Base-by-base conservation (phyloP, 2,113 vertebrate genomes). In the Arothron firmamentum region DNA sequence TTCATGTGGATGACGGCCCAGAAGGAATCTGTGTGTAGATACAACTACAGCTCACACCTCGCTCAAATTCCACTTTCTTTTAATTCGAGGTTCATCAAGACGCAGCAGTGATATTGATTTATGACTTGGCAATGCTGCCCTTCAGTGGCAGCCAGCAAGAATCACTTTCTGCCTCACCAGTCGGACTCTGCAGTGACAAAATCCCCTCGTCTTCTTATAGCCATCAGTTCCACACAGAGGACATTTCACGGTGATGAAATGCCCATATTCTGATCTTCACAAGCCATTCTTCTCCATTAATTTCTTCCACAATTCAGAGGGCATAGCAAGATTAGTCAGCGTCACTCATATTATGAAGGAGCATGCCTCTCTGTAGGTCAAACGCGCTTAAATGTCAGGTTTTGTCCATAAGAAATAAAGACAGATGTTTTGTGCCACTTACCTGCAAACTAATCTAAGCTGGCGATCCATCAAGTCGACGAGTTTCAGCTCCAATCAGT, bases 111-210 rank as follows among this genome's bases (percentile, higher is more conserved):
- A 64, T 80, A 78, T 80, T 87, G 83, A 87, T 85, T 87, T 83
- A 85, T 70, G 80, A 84, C 77, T 88, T 89, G 87, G 78, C 86
- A 85, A 89, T 89, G 72, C 87, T 89, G 87, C 84, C 87, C 84
- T 89, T 85, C 86, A 85, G 87, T 89, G 87, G 87, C 75, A 88
- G 77, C 53, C 58, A 69, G 67, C 62, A 62, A 77, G 84, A 85
- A 88, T 78, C 68, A 78, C 87, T 81, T 74, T 75, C 62, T 61
- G 51, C 45, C 53, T n/a, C 62, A 48, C 58, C 62, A 64, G 47
- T 54, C 59, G 20, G 12, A 58, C 28, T 41, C 56, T 55, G 19
- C 21, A 53, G 46, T 23, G 42, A 50, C 45, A 59, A 34, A 53
- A 52, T 17, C 25, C 52, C 31, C 21, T 52, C 45, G 11, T 53